Base-by-base conservation (phyloP, 2,113 vertebrate species). In the Albula glossodonta region DNA sequence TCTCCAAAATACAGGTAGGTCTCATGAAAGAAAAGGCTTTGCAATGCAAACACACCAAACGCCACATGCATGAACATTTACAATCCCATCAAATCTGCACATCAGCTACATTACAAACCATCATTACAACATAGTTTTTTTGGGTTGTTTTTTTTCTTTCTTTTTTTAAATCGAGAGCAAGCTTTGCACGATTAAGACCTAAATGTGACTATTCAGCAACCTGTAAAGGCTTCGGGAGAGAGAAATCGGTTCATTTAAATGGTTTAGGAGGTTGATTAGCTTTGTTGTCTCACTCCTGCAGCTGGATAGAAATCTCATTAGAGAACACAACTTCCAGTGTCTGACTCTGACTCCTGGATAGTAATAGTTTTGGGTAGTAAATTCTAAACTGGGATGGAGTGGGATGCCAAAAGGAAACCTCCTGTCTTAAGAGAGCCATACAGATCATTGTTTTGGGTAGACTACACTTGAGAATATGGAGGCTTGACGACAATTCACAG, bases 11-110 rank as follows among this genome's bases (percentile, higher is more conserved):
- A 92, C 19, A 86, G 88, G 89, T 91, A 94, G 94, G 93, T 93
- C 93, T 91, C 90, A 92, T 92, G 83, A 91, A 91, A 81, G 78
- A 87, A 88, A 90, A 41, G 60, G 60, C 84, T 90, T 92, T 91
- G 90, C 91, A 88, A 91, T 91, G 90, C 91, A 88, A 91, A 90
- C 57, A 91, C 83, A 87, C 4, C 83, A 87, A 66, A 66, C 41
- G 82, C 83, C 85, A 86, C 85, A 84, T 78, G 63, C 85, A 84
- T 82, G 63, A 48, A 88, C 87, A 88, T 52, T 81, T 57, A 84
- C 31, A 53, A 56, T 74, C 80, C 60, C 79, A 87, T 84, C 83
- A 84, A 51, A 84, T 80, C 74, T 81, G 83, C 83, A 84, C 86
- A 6, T 84, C 82, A 84, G 70, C 80, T 80, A 83, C 81, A 83